These are phyloP conservation scores for Eurypyga helias DNA, from an alignment of 2,113 vertebrate species.

Conservation along the genomic window DNA sequence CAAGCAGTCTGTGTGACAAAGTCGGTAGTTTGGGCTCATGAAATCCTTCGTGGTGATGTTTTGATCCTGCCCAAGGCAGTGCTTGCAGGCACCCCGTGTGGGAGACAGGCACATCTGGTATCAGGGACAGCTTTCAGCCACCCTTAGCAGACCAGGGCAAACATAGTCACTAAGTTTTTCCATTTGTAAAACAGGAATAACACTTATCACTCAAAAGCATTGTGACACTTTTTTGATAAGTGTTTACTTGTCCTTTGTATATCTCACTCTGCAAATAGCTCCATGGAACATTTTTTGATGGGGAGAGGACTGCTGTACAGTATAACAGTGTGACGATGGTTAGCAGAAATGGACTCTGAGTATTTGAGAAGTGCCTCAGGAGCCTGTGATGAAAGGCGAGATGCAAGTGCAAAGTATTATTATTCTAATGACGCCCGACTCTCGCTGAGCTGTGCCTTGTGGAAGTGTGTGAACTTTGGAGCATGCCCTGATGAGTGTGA, in stretches of 20 bases:
- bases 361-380: not conserved
- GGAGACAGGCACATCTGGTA: not conserved
- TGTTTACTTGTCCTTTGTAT: not conserved
- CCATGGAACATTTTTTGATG: not conserved
- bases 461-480: slow-evolving; percentile 68
- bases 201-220: not conserved
- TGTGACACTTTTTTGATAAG: not conserved
- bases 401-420: slow-evolving; percentile 30
- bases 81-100: not conserved
- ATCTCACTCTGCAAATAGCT: not conserved
- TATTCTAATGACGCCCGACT: slow-evolving; percentile 25
- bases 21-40: not conserved
- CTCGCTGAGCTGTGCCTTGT: slow-evolving; percentile 49
- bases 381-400: slow-evolving; percentile 30
- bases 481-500: slow-evolving; percentile 64
- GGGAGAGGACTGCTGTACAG: not conserved
- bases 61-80: not conserved
- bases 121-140: not conserved
- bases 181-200: not conserved
- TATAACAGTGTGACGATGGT: not conserved
- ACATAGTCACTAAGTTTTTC: not conserved
- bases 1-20: not conserved
- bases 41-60: rapidly evolving
- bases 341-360: not conserved
- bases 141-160: not conserved